Percentiles rank a stretch among this genome's conserved stretches.
These are phyloP conservation scores for Mythimna vitellina DNA, from an alignment of 2,888 invertebrate species.

Conservation along the genomic window DNA sequence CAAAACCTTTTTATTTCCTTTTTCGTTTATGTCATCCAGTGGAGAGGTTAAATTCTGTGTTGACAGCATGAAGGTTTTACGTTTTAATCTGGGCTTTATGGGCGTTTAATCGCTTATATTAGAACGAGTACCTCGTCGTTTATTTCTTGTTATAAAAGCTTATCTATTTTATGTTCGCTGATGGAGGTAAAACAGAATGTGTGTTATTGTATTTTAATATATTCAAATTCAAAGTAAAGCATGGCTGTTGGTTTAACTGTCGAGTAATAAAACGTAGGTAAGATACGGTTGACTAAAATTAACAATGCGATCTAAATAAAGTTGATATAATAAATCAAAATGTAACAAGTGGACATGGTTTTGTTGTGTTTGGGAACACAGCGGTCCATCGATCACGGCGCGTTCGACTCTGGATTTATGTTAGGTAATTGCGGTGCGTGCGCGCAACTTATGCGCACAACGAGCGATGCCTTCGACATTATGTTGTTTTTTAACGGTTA, in stretches of 20 bases:
- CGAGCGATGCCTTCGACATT: slow-evolving; percentile 73
- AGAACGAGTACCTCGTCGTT: slow-evolving; percentile 71
- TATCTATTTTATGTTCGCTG: slow-evolving; percentile 80
- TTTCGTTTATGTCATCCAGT: slow-evolving; percentile 84
- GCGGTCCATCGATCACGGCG: slow-evolving; percentile 85
- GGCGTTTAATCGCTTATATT: slow-evolving; percentile 82
- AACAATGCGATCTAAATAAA: slow-evolving; percentile 74
- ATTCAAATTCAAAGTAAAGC: slow-evolving; percentile 68
- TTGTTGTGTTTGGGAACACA: slow-evolving; percentile 78
- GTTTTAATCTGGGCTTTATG: slow-evolving; percentile 89
- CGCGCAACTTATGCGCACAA: slow-evolving; percentile 69
- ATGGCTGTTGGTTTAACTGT: slow-evolving; percentile 61
- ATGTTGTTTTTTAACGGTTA: slow-evolving; percentile 79
- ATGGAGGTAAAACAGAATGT: slow-evolving; percentile 71
- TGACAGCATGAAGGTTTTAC: slow-evolving; percentile 89
- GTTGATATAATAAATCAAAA: slow-evolving; percentile 80
- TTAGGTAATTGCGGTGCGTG: slow-evolving; percentile 86
- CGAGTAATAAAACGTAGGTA: slow-evolving; percentile 69
- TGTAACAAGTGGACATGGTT: slow-evolving; percentile 80
- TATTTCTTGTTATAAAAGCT: slow-evolving; percentile 72
- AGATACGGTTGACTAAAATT: slow-evolving; percentile 70
- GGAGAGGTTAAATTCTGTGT: slow-evolving; percentile 87
- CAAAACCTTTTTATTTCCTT: slow-evolving; percentile 76
- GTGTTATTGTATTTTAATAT: slow-evolving; percentile 70
- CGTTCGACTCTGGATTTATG: slow-evolving; percentile 85